Evolutionary conservation across 2,113 vertebrate species (phyloP).

Genomic region (Tachycineta bicolor): DNA sequence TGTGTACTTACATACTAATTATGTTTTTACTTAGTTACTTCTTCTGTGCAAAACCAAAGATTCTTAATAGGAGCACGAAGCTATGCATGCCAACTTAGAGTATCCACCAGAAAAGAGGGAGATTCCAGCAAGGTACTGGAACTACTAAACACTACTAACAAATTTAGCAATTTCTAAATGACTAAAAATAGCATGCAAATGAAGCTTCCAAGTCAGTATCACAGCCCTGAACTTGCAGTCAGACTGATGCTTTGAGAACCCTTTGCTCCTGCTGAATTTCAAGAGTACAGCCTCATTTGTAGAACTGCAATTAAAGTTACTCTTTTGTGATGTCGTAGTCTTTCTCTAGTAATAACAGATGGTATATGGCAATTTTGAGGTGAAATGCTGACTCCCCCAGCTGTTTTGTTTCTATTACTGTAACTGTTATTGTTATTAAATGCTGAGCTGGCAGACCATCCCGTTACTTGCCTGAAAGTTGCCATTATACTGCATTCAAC

Average conservation of each 20-base stretch:
- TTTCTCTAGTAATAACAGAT: slow-evolving; percentile 19
- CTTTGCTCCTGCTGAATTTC: background rate
- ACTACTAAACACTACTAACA: background rate
- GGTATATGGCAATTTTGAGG: background rate
- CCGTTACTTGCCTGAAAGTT: background rate
- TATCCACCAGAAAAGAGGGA: background rate
- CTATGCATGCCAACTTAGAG: background rate
- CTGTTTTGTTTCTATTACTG: slow-evolving; percentile 18
- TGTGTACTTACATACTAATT: background rate
- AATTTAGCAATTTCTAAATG: background rate
- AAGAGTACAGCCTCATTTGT: background rate
- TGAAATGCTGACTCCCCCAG: background rate
- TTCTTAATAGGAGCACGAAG: background rate
- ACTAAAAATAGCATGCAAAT: background rate
- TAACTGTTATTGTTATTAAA: slow-evolving; percentile 6
- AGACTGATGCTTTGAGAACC: background rate
- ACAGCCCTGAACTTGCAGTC: background rate
- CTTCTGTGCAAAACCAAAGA: background rate
- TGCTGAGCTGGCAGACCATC: background rate
- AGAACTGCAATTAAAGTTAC: background rate
- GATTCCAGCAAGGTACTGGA: background rate
- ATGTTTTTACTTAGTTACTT: background rate
- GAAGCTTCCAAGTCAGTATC: background rate
- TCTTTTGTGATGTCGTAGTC: background rate
- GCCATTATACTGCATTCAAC: background rate